Base-by-base conservation (phyloP, 2,888 invertebrate species). In the Habrosyne pyritoides region DNA sequence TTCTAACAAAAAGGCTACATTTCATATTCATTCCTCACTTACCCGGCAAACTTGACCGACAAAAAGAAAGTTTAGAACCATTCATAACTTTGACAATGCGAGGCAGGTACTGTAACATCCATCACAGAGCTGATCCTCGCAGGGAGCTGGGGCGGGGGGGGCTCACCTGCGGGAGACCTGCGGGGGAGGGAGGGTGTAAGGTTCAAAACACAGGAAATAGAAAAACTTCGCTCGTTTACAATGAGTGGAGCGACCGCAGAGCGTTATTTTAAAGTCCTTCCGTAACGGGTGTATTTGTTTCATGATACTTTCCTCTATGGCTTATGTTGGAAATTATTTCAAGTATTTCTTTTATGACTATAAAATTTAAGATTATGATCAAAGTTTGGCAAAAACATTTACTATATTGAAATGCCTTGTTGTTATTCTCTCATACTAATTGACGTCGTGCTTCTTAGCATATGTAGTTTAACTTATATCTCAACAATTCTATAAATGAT, bases 151-250 rank as follows among this genome's bases (percentile, higher is more conserved):
- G n/a, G 18, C 10, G 36, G 24, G 12, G 28, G 49, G 28, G 50
- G 18, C 30, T 18, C 28, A 30, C 6, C 2, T 36, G 28, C 33
- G 50, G 10, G 50, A 47, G 22, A 49, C 5, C 54, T 50, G 28
- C 21, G 53, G 54, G 60, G 63, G 51, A 47, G 24, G 18, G 36
- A 57, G 28, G 50, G 58, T 36, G 57, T 59, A 50, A 50, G 52
- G 53, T 42, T 53, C 60, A 56, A 59, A 59, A 66, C 62, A 62
- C 67, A 77, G 82, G 78, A 82, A 83, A 83, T 83, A 83, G 82
- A 83, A 84, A 82, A 84, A 83, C 78, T 84, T 83, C 66, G 75
- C 72, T 81, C 82, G 75, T 83, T 82, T 79, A 75, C 78, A 80
- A 76, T 75, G 75, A 76, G 70, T 66, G 61, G 33, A 14, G 58